A percentile compares a stretch with the other conserved stretches of the same genome.
phyloP scores from a whole-genome alignment of 2,113 vertebrate species.

The Amphiprion percula region DNA sequence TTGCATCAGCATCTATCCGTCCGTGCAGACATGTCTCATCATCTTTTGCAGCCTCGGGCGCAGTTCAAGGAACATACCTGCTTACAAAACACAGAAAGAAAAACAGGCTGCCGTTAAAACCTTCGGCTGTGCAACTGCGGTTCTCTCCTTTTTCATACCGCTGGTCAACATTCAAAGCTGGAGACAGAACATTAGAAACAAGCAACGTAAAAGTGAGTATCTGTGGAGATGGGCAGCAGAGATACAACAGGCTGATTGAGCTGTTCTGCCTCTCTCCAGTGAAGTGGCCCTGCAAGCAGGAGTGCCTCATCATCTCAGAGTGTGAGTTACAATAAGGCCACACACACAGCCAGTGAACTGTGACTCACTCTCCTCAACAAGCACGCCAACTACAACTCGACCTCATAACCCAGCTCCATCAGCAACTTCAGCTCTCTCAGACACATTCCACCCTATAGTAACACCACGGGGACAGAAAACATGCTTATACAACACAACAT shows the following conservation, averaged over 20 bases:
- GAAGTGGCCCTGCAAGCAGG: constrained; percentile 40
- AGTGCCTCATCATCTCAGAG: constrained; percentile 38
- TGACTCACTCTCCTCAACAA: constrained; percentile 35
- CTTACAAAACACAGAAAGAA: constrained; percentile 37
- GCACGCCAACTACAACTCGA: constrained; percentile 23
- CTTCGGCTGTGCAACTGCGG: neutral
- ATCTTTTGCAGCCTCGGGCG: constrained; percentile 60
- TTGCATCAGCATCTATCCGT: constrained; percentile 62
- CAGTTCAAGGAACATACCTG: constrained; percentile 29
- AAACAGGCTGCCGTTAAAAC: constrained; percentile 19
- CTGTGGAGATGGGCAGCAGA: constrained; percentile 38
- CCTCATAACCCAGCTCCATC: neutral
- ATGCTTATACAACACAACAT: neutral
- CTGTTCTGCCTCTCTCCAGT: constrained; percentile 31
- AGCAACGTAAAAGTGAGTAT: constrained; percentile 65
- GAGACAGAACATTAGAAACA: constrained; percentile 51
- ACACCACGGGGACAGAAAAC: neutral
- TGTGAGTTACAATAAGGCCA: constrained; percentile 47
- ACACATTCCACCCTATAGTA: neutral
- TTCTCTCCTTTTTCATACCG: neutral
- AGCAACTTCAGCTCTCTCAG: neutral
- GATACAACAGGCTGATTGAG: constrained; percentile 42
- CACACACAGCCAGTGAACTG: constrained; percentile 52
- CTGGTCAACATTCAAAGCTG: neutral
- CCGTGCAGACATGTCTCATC: constrained; percentile 72